Evolutionary conservation across 2,797 vertebrate species (phyloP), one percentile per base, ranked within the genome.

Genomic region (Mus spretus): DNA sequence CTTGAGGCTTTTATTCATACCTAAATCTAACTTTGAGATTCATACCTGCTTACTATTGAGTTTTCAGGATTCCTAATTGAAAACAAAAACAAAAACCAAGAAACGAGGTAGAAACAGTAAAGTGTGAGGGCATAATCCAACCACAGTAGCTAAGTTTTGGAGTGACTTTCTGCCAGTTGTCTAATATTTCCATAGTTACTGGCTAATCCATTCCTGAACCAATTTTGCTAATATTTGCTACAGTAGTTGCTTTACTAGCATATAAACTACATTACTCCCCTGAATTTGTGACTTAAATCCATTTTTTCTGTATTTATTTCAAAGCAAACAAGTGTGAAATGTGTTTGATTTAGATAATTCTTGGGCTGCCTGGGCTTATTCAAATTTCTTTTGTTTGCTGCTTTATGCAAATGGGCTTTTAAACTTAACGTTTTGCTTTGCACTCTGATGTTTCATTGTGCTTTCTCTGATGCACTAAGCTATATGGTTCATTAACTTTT

Each of bases 11-110:
- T 95, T 4, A 90, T 93, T 93, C 77, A 22, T 81, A 81, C 31
- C 40, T 79, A 80, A 93, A 81, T n/a, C 40, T 79, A 80, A 93
- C n/a, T 89, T 97, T 34, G 37, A 95, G 97, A 97, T 95, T 87
- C 44, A 13, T 90, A 67, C 53, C 26, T 95, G 57, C 34, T 93
- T 82, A 93, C 59, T 74, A 7, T n/a, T 88, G 79, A 92, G 47
- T 67, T 91, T 96, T 95, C 65, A 59, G 89, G 44, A 91, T 34
- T 72, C 80, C 72, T 72, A 70, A 78, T 96, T 96, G 77, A 84
- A 57, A 34, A 91, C 55, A 55, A 55, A 55, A 55, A 50, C 50
- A 50, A 15, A 55, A 55, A 55, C 50, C 50, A 50, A 15, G 15
- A 50, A 87, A 78, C 67, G 37, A 24, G 11, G 53, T 5, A 20